Conservation (phyloP, 2,797 vertebrate species). For the Silurus lanzhouensis region DNA sequence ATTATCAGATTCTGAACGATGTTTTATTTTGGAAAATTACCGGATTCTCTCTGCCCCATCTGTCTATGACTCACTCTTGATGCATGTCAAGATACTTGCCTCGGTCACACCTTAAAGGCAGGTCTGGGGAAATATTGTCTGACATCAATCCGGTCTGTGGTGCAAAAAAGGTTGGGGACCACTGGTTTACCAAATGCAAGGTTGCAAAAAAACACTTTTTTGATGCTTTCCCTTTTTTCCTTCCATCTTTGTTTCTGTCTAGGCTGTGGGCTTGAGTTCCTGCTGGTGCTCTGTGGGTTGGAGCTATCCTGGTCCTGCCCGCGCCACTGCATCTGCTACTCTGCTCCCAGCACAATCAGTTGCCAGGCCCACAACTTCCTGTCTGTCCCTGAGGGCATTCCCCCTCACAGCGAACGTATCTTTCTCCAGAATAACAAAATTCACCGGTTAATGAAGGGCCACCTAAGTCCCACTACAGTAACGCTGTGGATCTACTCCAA, state of each 20-base stretch:
- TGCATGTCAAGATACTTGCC: too few relatives aligned
- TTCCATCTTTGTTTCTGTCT: constrained; percentile 28
- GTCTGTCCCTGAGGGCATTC: constrained; percentile 91
- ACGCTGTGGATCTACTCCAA: constrained; percentile 99
- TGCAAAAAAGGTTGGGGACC: too few relatives aligned
- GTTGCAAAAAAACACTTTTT: constrained; percentile 7
- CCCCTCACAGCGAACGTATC: constrained; percentile 91
- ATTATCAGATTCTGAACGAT: too few relatives aligned
- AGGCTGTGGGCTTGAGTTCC: constrained; percentile 91
- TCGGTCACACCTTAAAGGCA: too few relatives aligned
- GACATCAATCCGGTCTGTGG: too few relatives aligned
- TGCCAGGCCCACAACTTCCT: constrained; percentile 97
- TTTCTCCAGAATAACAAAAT: constrained; percentile 99
- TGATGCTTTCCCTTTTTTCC: constrained; percentile 23
- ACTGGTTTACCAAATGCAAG: neutral
- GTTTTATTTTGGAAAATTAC: too few relatives aligned
- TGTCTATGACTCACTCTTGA: too few relatives aligned
- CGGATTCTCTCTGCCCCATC: too few relatives aligned
- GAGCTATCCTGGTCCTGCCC: constrained; percentile 87
- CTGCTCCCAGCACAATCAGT: constrained; percentile 92
- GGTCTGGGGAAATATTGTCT: too few relatives aligned
- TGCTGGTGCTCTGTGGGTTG: constrained; percentile 90
- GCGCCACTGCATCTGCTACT: constrained; percentile 95
- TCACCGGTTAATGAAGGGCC: constrained; percentile 85
- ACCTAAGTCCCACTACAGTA: constrained; percentile 90